phyloP scores from a whole-genome alignment of 1,140 invertebrate genomes.

The Halesus radiatus region DNA sequence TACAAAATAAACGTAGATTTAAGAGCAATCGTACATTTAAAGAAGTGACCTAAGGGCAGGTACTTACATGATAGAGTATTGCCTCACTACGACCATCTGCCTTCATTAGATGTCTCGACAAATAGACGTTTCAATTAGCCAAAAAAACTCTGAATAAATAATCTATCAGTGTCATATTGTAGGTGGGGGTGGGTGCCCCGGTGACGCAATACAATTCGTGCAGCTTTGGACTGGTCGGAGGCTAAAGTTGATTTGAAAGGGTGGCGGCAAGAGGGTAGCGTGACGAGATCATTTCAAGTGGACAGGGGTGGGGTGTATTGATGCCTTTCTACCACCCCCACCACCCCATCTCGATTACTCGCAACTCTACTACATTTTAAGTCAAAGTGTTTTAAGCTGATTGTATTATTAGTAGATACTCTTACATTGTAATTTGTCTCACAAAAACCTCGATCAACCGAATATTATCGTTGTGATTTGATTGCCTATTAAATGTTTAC shows the following conservation, averaged over 20 bases:
- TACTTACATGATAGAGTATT: too few species aligned
- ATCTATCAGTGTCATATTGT: constrained; percentile 41
- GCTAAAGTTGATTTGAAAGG: constrained; percentile 49
- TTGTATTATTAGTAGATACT: constrained; percentile 25
- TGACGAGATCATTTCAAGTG: constrained; percentile 41
- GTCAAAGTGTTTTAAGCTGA: constrained; percentile 34
- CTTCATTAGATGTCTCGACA: constrained; percentile 8
- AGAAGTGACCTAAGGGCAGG: not conserved
- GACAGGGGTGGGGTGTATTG: constrained; percentile 15
- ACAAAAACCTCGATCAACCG: too few species aligned
- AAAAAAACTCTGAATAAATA: constrained; percentile 32
- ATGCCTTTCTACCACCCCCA: not conserved
- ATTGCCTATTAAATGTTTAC: too few species aligned
- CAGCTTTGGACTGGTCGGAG: not conserved
- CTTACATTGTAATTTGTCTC: too few species aligned
- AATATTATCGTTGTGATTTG: too few species aligned
- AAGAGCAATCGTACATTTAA: not conserved
- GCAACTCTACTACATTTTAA: constrained; percentile 32
- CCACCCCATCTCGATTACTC: constrained; percentile 23
- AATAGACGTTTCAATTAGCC: constrained; percentile 35
- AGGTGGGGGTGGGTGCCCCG: not conserved
- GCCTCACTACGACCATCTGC: constrained; percentile 15
- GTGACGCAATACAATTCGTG: constrained; percentile 44
- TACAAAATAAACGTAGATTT: not conserved
- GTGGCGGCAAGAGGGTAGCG: constrained; percentile 31